Evolutionary conservation across 2,113 vertebrate species (phyloP), one percentile per base, ranked within the genome.

Genomic region (Sapajus apella): DNA sequence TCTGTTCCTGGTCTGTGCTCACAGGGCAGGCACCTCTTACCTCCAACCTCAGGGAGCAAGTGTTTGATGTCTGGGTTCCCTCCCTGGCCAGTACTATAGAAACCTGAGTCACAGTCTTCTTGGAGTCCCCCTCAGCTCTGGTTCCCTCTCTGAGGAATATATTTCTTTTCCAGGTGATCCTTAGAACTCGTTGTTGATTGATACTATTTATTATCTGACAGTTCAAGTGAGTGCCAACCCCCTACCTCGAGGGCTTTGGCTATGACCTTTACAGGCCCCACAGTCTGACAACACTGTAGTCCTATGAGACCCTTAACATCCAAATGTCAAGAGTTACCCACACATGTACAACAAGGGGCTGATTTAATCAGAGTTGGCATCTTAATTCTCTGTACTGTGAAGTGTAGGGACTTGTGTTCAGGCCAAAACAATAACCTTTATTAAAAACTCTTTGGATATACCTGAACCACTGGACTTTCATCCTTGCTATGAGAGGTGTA

Each of bases 121-220:
- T 56, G 50, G 9, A 47, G n/a, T 35, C 9, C 18, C 30, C 30
- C n/a, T 50, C 35, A 73, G 18, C 10, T 30, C 35, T 50, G 20
- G 20, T 90, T 96, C 40, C 27, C 2, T 86, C 52, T 92, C n/a
- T 88, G 37, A 94, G 37, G 47, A 93, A 88, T n/a, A 56, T 12
- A 91, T 93, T 91, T 85, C 55, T 91, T 95, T 86, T 76, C 58
- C 68, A 85, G 14, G 45, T 93, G 47, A 96, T 56, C 27, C 13
- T 85, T 56, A 81, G 86, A 43, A 91, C 45, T 90, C 27, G 8
- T 25, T 84, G 23, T 64, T 94, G 82, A 90, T 56, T 61, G 55
- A 88, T 82, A 56, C 8, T 17, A 50, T 64, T 90, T 94, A 84
- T 84, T 86, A 83, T 50, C n/a, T 30, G 21, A 91, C 21, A 83